Base-by-base conservation (phyloP, 2,888 invertebrate genomes). In the Drosophila conformis region DNA sequence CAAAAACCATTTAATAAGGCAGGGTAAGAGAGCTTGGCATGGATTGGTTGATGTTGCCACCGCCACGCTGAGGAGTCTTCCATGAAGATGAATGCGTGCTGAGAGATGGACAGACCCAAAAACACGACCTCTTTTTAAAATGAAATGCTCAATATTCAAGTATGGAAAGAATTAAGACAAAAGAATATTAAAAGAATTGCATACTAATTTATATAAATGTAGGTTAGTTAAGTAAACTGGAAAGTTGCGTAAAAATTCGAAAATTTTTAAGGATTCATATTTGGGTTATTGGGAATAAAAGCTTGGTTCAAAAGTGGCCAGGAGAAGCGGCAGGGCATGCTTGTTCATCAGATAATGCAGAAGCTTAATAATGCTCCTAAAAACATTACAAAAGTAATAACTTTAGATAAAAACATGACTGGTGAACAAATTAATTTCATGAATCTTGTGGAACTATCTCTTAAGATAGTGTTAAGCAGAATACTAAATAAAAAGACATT, bases 1-100 rank as follows among this genome's bases (percentile, higher is more conserved):
- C 77, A 70, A 82, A 77, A 77, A 69, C 69, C 86, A 83, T 85
- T 89, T 89, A 86, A 89, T 81, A 89, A 82, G 82, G 75, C 72
- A 62, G 54, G 57, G 65, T 59, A 35, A 73, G 49, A 61, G 51
- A 58, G 52, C 53, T 70, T 73, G 35, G 13, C 27, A 52, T 64
- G n/a, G 31, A 21, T 38, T 15, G 48, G 36, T 57, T 21, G 54
- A 48, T 46, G 36, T 31, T 36, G 38, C 52, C 46, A 57, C 25
- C 49, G 46, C 40, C 33, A 18, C 60, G 18, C 76, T 49, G 10
- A 48, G n/a, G 18, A 38, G 7, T 56, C 18, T 29, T 13, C 7
- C 8, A 21, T n/a, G 38, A 59, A 21, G 71, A n/a, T 59, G 52
- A 21, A 21, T 8, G 27, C 52, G n/a, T 48, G 46, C 46, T 25